A percentile compares a stretch with the other conserved stretches of the same genome.
These are phyloP conservation scores for Chaenocephalus aceratus DNA, from an alignment of 2,113 vertebrate genomes.

Conservation along the genomic window DNA sequence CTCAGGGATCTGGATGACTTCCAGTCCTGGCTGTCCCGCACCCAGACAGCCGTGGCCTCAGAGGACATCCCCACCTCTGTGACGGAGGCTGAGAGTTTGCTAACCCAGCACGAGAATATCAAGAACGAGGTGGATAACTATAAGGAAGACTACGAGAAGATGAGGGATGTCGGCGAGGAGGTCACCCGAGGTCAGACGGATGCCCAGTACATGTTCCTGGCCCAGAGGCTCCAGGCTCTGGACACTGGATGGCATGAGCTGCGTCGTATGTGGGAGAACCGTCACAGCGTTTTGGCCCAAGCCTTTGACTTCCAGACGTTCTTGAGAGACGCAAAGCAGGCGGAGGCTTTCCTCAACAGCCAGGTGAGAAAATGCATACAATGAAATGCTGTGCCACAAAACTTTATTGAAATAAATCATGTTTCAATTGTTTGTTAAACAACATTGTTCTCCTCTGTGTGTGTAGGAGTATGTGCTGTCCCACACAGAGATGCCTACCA, in stretches of 20 bases:
- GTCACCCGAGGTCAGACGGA: conserved; percentile 92
- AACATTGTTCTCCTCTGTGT: conserved; percentile 35
- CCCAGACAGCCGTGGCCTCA: conserved; percentile 92
- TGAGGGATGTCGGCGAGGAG: conserved; percentile 89
- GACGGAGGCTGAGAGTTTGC: conserved; percentile 89
- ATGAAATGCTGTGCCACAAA: not conserved
- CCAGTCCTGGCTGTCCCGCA: conserved; percentile 93
- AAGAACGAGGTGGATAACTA: conserved; percentile 95
- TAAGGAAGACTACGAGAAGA: conserved; percentile 89
- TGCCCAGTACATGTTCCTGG: conserved; percentile 91
- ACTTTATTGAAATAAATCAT: not conserved
- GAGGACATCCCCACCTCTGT: conserved; percentile 92
- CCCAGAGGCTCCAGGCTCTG: conserved; percentile 91
- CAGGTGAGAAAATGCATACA: conserved; percentile 84
- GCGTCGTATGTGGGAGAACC: conserved; percentile 94
- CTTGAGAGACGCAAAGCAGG: conserved; percentile 92
- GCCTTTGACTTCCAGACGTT: conserved; percentile 93
- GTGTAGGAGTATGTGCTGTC: conserved; percentile 91
- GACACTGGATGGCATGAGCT: conserved; percentile 95
- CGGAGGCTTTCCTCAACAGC: conserved; percentile 92
- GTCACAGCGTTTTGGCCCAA: conserved; percentile 90
- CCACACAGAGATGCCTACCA: conserved; percentile 93
- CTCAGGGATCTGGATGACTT: conserved; percentile 93
- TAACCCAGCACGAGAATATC: conserved; percentile 91
- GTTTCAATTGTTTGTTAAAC: not conserved